Conservation (phyloP, 2,113 vertebrate species). For the Oxygymnocypris stewartii region DNA sequence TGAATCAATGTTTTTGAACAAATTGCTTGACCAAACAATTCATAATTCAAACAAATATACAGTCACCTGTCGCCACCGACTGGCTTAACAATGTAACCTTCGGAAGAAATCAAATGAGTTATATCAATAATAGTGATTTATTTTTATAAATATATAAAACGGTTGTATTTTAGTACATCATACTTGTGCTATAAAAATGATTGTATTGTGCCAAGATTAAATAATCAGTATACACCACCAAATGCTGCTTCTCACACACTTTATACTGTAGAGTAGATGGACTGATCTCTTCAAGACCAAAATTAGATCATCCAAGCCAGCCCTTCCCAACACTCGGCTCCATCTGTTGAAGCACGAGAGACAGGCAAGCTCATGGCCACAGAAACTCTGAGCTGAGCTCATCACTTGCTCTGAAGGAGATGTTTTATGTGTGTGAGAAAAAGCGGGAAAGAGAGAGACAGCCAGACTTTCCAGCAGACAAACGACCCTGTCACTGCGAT, state of each 20-base stretch:
- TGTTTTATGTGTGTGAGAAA: constrained; percentile 25
- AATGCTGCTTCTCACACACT: not conserved
- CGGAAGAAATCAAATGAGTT: not conserved
- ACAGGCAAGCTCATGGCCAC: constrained; percentile 26
- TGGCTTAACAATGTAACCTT: not conserved
- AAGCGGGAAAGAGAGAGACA: constrained; percentile 15
- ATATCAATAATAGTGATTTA: not conserved
- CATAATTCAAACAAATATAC: not conserved
- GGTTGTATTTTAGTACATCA: not conserved
- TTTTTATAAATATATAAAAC: not conserved
- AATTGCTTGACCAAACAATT: not conserved
- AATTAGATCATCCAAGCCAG: constrained; percentile 23
- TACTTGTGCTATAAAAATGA: not conserved
- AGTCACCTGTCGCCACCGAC: not conserved
- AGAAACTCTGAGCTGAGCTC: constrained; percentile 26
- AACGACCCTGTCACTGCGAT: constrained; percentile 59
- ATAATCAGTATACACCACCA: not conserved
- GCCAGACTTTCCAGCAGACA: constrained; percentile 35
- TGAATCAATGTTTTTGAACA: not conserved
- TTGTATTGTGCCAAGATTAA: not conserved
- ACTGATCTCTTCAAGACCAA: constrained; percentile 6
- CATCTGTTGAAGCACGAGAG: constrained; percentile 35
- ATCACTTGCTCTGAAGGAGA: constrained; percentile 14
- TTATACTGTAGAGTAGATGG: not conserved
- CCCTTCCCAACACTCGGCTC: constrained; percentile 28